Conservation (phyloP, 2,888 invertebrate genomes). For the Brachyptera risi region DNA sequence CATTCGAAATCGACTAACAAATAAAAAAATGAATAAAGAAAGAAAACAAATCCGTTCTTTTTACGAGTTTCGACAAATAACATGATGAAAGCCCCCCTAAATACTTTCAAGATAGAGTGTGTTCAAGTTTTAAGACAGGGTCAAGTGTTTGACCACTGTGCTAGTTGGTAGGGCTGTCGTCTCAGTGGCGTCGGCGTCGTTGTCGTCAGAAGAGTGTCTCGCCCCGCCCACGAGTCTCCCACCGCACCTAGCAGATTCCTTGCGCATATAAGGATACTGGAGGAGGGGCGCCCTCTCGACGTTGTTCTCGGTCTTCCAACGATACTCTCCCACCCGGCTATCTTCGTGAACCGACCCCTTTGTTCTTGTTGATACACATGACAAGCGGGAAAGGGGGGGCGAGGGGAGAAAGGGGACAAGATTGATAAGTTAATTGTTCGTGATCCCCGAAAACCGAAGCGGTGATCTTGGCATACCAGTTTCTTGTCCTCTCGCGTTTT, state of each 20-base stretch:
- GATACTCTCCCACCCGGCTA: too few relatives aligned
- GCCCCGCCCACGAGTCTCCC: not conserved
- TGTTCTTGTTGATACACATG: conserved; percentile 1
- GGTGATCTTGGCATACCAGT: not conserved
- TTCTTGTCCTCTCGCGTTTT: not conserved
- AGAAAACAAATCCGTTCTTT: not conserved
- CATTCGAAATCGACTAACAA: not conserved
- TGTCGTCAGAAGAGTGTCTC: not conserved
- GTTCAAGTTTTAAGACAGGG: too few relatives aligned
- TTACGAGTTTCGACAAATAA: too few relatives aligned
- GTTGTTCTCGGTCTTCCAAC: too few relatives aligned
- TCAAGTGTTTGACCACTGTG: too few relatives aligned
- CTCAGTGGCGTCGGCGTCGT: not conserved
- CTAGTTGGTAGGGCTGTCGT: not conserved
- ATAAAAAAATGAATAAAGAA: too few relatives aligned
- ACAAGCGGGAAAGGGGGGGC: not conserved
- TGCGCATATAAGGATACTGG: conserved; percentile 32
- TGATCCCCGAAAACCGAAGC: too few relatives aligned
- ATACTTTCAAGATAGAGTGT: too few relatives aligned
- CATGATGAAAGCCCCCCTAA: too few relatives aligned
- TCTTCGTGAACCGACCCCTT: not conserved
- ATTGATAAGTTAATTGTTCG: too few relatives aligned
- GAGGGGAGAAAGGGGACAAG: not conserved
- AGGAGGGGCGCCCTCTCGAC: conserved; percentile 22
- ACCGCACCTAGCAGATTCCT: conserved; percentile 26